phyloP scores from a whole-genome alignment of 2,113 vertebrate genomes.

The Bagarius yarrelli region DNA sequence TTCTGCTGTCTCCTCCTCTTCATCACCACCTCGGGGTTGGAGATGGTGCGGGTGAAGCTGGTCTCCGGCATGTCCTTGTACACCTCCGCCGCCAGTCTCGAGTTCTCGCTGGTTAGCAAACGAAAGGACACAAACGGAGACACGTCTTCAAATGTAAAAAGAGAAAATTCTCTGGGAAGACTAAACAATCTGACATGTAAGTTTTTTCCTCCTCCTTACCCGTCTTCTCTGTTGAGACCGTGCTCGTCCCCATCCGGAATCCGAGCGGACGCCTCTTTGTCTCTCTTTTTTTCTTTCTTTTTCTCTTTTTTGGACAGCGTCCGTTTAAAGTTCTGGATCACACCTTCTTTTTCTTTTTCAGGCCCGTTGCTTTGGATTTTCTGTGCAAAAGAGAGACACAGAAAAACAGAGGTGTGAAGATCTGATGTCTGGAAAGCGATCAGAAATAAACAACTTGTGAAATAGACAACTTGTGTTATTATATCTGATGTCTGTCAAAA shows the following conservation, averaged over 20 bases:
- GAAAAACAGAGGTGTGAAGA: background rate
- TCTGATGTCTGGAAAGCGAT: background rate
- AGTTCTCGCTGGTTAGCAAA: slow-evolving; percentile 79
- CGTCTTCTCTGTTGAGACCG: slow-evolving; percentile 77
- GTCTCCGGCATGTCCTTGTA: slow-evolving; percentile 99
- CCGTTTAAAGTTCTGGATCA: slow-evolving; percentile 97
- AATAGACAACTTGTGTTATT: background rate
- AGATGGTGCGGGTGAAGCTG: slow-evolving; percentile 97
- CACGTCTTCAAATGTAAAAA: background rate
- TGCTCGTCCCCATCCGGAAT: slow-evolving; percentile 84
- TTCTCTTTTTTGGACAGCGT: slow-evolving; percentile 98
- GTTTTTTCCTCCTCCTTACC: slow-evolving; percentile 66
- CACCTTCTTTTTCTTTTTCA: slow-evolving; percentile 95
- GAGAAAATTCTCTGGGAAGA: background rate
- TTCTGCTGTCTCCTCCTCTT: slow-evolving; percentile 94
- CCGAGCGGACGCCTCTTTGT: slow-evolving; percentile 83
- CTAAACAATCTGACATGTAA: background rate
- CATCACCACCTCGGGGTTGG: slow-evolving; percentile 98
- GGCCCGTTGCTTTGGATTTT: slow-evolving; percentile 94
- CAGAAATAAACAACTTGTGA: background rate
- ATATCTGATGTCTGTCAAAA: background rate
- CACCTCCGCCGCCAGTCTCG: slow-evolving; percentile 90
- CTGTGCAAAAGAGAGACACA: slow-evolving; percentile 60
- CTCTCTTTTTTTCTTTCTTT: slow-evolving; percentile 92
- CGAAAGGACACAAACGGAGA: background rate